Evolutionary conservation across 2,888 invertebrate species (phyloP), one percentile per base, ranked within the genome.

Genomic region (Noctua pronuba): DNA sequence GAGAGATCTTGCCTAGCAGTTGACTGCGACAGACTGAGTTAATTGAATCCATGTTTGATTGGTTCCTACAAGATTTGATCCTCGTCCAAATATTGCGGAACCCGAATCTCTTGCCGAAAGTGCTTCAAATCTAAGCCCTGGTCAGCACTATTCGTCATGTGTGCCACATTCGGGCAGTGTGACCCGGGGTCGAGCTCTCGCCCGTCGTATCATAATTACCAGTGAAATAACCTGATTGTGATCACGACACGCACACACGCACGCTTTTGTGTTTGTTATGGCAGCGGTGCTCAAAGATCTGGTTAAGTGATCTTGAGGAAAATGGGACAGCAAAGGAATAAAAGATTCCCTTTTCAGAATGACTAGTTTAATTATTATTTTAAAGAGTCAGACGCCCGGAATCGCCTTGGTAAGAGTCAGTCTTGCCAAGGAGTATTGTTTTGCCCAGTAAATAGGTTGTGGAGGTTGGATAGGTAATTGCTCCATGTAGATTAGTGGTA

Each of bases 201-300:
- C 93, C 92, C 92, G 92, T 91, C 94, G 94, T 93, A 94, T 96
- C 96, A 96, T 96, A 96, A 96, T 96, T 96, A 96, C 95, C 96
- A 95, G 95, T 95, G 95, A 96, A 96, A 96, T 96, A 96, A 96
- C 96, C 96, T 95, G 96, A 96, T 96, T 96, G 96, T 96, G 96
- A 96, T 96, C 96, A 96, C 92, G 89, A 92, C 94, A 95, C 95
- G 92, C 95, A 95, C 95, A 96, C 94, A 94, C 87, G 85, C 89
- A 89, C 84, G 91, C 90, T 89, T 92, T 92, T 92, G 91, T 94
- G 90, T 93, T 94, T 92, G 90, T 89, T 88, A 75, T 80, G 83
- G 18, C 92, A 92, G 91, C n/a, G 93, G 76, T 91, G 78, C 91
- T 92, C 93, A 95, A 96, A 84, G 73, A 85, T 88, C 65, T 77